Conservation (phyloP, 2,797 vertebrate species). For the Spheniscus humboldti region DNA sequence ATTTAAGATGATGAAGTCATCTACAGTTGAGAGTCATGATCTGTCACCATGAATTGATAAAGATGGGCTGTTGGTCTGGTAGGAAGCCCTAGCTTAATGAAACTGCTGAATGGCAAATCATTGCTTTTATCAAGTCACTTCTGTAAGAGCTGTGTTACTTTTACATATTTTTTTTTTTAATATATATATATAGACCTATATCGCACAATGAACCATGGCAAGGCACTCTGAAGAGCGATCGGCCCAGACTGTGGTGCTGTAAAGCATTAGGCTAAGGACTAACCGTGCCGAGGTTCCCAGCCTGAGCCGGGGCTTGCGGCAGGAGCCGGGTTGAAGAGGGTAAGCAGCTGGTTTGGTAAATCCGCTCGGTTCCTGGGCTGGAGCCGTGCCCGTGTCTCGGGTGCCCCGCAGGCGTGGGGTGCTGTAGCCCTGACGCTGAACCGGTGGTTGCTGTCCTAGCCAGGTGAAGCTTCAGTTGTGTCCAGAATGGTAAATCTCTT, state of each 20-base stretch:
- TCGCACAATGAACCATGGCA: neutral
- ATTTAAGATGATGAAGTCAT: neutral
- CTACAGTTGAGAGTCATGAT: neutral
- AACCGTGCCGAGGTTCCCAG: neutral
- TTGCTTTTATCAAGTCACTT: neutral
- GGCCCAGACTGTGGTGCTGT: neutral
- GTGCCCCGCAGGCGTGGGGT: rapidly evolving
- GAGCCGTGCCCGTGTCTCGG: neutral
- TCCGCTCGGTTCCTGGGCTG: neutral
- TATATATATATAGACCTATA: neutral
- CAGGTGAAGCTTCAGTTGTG: neutral
- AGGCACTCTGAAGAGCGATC: neutral
- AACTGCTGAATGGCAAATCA: constrained; percentile 1
- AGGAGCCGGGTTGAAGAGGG: neutral
- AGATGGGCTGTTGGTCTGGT: neutral
- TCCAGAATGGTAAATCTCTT: neutral
- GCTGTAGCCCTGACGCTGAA: neutral
- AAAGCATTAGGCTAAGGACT: neutral
- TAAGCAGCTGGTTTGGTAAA: neutral
- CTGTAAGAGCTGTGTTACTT: neutral
- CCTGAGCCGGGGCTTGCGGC: neutral
- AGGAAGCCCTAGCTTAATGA: neutral
- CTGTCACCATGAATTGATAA: neutral
- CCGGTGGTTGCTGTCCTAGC: neutral
- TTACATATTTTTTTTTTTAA: neutral